Base-by-base conservation (phyloP, 2,888 invertebrate species). In the Drosophila helvetica region DNA sequence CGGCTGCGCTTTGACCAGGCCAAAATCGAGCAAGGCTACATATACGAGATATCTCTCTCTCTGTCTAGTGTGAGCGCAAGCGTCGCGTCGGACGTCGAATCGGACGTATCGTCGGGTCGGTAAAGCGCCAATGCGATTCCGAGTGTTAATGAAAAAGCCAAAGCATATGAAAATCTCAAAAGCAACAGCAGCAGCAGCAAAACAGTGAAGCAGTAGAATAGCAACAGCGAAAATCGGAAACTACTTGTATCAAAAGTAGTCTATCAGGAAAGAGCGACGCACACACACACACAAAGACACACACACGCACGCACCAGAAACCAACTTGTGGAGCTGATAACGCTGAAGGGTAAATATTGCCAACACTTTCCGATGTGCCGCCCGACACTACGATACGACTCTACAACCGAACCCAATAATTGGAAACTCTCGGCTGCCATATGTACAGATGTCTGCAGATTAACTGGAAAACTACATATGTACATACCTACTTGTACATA, bases 111-210 rank as follows among this genome's bases (percentile, higher is more conserved):
- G 15, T 38, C 15, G 38, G 38, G 38, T 38, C 38, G 38, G 38
- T 38, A 38, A 38, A 38, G 17, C 9, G 17, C 45, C 17, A 47
- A 56, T 52, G 33, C 52, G 64, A 58, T 53, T 61, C 60, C 57
- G 67, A 77, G 80, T 80, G 80, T 75, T 80, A 82, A 80, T 77
- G 67, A 56, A 60, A 74, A 74, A 65, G 56, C 67, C 66, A 79
- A 86, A 86, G 51, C 30, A 52, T 33, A 59, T 46, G 18, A 42
- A 58, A 62, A 74, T 59, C 57, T 58, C 50, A 38, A 43, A 19
- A 56, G 46, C 47, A 63, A 25, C 38, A 53, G 51, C 47, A 53
- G 33, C 53, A 45, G 30, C 43, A 45, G 30, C 46, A 47, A 47
- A 64, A 45, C 9, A 42, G 19, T 5, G 56, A 51, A 42, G 42